phyloP scores from a whole-genome alignment of 2,888 invertebrate genomes.

The Linnaemya vulpina region DNA sequence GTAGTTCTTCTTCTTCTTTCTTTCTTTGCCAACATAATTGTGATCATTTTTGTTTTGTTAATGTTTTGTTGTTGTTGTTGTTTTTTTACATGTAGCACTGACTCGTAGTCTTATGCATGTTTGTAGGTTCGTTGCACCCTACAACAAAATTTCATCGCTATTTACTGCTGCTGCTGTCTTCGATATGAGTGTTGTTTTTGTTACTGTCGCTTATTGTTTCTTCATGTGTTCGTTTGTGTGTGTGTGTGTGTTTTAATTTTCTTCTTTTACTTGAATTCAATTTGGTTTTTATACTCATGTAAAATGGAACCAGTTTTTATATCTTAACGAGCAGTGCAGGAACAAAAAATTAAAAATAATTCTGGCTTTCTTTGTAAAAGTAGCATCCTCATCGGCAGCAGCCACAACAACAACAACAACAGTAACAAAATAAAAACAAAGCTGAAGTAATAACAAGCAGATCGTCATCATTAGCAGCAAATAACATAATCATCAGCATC shows the following conservation, averaged over 20 bases:
- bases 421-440: neutral
- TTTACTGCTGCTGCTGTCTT: slow-evolving; percentile 37
- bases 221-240: slow-evolving; percentile 9
- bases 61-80: slow-evolving; percentile 33
- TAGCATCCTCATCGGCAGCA: slow-evolving; percentile 54
- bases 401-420: slow-evolving; percentile 28
- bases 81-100: slow-evolving; percentile 28
- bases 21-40: slow-evolving; percentile 60
- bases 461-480: slow-evolving; percentile 37
- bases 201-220: slow-evolving; percentile 61
- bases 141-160: slow-evolving; percentile 64
- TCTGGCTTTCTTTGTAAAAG: slow-evolving; percentile 70
- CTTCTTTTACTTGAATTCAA: slow-evolving; percentile 38
- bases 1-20: slow-evolving; percentile 8
- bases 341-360: slow-evolving; percentile 32
- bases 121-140: slow-evolving; percentile 71
- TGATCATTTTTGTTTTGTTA: slow-evolving; percentile 36
- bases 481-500: slow-evolving; percentile 12
- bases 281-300: slow-evolving; percentile 55
- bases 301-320: slow-evolving; percentile 70
- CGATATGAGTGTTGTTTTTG: slow-evolving; percentile 36
- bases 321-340: slow-evolving; percentile 43
- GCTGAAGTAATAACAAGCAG: slow-evolving; percentile 29
- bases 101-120: slow-evolving; percentile 51
- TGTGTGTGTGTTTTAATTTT: neutral